Percentiles rank a stretch among this genome's conserved stretches.
phyloP scores from a whole-genome alignment of 2,113 vertebrate species.

The Polypterus bichir region DNA sequence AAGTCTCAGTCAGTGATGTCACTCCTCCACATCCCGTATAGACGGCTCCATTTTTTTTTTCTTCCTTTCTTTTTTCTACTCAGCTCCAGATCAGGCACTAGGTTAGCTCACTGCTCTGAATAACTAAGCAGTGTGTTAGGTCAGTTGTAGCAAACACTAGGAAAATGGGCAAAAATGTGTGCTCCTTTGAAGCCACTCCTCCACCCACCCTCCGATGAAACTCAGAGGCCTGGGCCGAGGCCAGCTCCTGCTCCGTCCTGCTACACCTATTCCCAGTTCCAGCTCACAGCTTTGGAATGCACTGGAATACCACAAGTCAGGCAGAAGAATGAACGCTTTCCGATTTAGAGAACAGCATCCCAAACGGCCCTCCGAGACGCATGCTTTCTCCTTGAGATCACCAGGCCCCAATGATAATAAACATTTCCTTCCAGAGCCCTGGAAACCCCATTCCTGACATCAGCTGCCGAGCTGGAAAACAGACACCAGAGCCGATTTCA shows the following conservation, averaged over 20 bases:
- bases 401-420: constrained; percentile 29
- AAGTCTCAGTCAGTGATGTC: too few species aligned
- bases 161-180: too few species aligned
- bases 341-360: constrained; percentile 58
- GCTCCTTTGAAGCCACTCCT: constrained; percentile 19
- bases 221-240: constrained; percentile 13
- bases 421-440: constrained; percentile 34
- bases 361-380: constrained; percentile 53
- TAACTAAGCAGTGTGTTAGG: too few species aligned
- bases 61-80: constrained; percentile 27
- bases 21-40: too few species aligned
- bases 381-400: constrained; percentile 64
- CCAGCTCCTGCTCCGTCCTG: not conserved
- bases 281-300: constrained; percentile 86
- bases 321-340: constrained; percentile 82
- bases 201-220: constrained; percentile 38
- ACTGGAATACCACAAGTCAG: constrained; percentile 68
- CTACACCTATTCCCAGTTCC: constrained; percentile 50
- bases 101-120: too few species aligned
- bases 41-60: constrained; percentile 15
- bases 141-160: too few species aligned
- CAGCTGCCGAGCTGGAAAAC: constrained; percentile 18
- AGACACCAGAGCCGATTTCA: not conserved
- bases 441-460: constrained; percentile 20
- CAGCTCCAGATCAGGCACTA: constrained; percentile 25